Percentiles rank a stretch among this genome's conserved stretches.
Evolutionary conservation across 2,888 invertebrate species (phyloP).

Genomic region (Parthenolecanium corni): DNA sequence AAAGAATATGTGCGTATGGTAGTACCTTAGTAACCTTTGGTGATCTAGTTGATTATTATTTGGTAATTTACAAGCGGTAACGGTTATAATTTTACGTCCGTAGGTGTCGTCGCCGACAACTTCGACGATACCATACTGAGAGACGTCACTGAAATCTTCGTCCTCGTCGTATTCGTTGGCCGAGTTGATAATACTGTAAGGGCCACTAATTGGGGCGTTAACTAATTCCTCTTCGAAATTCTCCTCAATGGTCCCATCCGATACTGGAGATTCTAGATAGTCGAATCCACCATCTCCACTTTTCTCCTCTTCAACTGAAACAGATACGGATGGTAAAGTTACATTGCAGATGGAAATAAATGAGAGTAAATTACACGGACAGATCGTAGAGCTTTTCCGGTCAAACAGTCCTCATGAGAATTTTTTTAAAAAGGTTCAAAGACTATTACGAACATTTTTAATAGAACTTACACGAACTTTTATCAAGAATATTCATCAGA

Average conservation of each 20-base stretch:
- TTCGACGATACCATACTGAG: conserved; percentile 65
- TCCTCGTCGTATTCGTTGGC: conserved; percentile 29
- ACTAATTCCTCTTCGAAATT: conserved; percentile 82
- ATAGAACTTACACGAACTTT: no score
- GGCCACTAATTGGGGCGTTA: conserved; percentile 42
- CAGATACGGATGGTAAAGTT: neutral
- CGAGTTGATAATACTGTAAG: conserved; percentile 15
- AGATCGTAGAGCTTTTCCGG: neutral
- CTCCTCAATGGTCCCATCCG: conserved; percentile 80
- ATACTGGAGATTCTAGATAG: conserved; percentile 56
- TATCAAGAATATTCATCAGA: no score
- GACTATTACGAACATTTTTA: no score
- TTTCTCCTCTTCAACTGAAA: conserved; percentile 22
- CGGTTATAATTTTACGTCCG: conserved; percentile 89
- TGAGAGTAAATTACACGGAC: neutral
- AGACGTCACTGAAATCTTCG: conserved; percentile 55
- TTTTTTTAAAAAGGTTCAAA: no score
- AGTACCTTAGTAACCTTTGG: conserved; percentile 56
- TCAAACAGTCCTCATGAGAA: no score
- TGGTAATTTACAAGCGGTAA: conserved; percentile 85
- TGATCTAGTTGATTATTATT: conserved; percentile 67
- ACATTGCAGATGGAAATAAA: no score
- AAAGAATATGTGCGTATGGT: neutral
- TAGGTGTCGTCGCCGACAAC: conserved; percentile 71
- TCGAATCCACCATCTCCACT: conserved; percentile 37